Evolutionary conservation across 1,140 invertebrate genomes (phyloP), one percentile per base, ranked within the genome.

Genomic region (Papilio helenus): DNA sequence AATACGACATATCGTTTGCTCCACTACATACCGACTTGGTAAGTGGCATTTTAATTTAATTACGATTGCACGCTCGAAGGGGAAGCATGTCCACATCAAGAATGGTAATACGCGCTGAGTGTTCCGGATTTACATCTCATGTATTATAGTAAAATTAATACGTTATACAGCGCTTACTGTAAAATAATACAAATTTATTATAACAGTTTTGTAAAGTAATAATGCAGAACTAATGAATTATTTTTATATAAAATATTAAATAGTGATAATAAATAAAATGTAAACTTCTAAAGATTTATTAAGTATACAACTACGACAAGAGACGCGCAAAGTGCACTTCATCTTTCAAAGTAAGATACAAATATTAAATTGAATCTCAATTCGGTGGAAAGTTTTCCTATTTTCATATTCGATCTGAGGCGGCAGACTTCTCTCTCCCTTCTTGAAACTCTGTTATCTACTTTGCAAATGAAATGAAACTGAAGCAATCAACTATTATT

Each of bases 301-400:
- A 20, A 61, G 23, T 12, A 26, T 29, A 29, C 61, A 29, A 14
- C 10, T 26, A n/a, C 61, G 29, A 29, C 16, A 16, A 16, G 61
- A 18, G 29, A 68, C 0, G 14, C 23, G 26, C 26, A 16, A 68
- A 68, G 14, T 29, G 26, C 61, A 68, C 12, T 68, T 29, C 61
- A 68, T 68, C 58, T 61, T 61, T 68, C 26, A 26, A 61, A 61
- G 58, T 61, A 26, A 23, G 26, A 61, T 61, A 23, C 58, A 61
- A 61, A 61, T 26, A 68, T 68, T 68, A 68, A 68, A 68, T 68
- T 68, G 23, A 68, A 68, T 68, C 12, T 68, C 12, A 68, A 29
- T 68, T 68, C 26, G 23, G 61, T 68, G 12, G 3, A 68, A 68
- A 29, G 61, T 68, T 29, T 16, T 3, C 26, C 23, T 61, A 23